Conservation (phyloP, 2,113 vertebrate genomes). For the Neotoma lepida region DNA sequence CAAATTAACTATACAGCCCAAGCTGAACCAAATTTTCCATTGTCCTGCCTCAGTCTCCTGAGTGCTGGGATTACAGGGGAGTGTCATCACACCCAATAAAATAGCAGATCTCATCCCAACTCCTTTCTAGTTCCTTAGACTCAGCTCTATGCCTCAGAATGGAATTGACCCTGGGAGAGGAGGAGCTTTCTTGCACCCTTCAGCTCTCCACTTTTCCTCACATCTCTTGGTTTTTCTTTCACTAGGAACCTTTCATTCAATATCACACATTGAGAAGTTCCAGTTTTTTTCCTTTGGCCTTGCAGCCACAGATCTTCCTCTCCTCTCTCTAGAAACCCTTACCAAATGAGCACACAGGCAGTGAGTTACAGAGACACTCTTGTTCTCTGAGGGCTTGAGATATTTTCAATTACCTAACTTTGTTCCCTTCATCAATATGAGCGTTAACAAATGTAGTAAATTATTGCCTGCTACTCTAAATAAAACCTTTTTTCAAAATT, state of each 20-base stretch:
- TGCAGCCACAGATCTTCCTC: neutral
- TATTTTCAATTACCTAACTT: neutral
- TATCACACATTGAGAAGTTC: neutral
- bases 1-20: neutral
- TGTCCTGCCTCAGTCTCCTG: neutral
- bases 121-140: neutral
- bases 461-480: neutral
- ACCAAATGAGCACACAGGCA: slow-evolving; percentile 27
- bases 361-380: slow-evolving; percentile 36
- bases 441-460: neutral
- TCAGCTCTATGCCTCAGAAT: neutral
- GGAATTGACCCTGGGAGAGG: neutral
- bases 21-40: neutral
- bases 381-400: neutral
- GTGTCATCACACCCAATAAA: neutral
- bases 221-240: neutral
- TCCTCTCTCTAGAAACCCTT: slow-evolving; percentile 13
- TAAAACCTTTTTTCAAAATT: neutral
- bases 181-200: neutral
- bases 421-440: neutral
- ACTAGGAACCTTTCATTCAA: neutral
- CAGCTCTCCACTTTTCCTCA: neutral
- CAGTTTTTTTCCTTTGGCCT: slow-evolving; percentile 9
- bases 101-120: slow-evolving; percentile 1
- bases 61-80: neutral